Base-by-base conservation (phyloP, 2,888 invertebrate species). In the Melinaea menophilus region DNA sequence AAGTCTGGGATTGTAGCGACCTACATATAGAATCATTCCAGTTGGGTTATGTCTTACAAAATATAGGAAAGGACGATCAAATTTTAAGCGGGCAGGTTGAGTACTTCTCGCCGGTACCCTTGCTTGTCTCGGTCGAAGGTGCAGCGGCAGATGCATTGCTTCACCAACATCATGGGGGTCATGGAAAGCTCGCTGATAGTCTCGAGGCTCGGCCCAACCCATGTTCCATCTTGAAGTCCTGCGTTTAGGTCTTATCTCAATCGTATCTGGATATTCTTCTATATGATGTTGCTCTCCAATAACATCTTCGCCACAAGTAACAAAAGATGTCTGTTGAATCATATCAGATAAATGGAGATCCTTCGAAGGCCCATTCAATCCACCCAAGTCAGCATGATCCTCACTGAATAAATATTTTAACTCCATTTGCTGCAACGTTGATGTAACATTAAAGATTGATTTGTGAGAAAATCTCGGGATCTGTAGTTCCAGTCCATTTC, bases 21-120 rank as follows among this genome's bases (percentile, higher is more conserved):
- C 97, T 91, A 96, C 95, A 80, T 96, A 96, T 59, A 97, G 88
- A 75, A 97, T 95, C 90, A 97, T 93, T 66, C 97, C 97, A n/a
- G 97, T 95, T 1, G 97, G 97, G 84, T 97, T 97, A 84, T 97
- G 97, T 77, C 97, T 92, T 12, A 97, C 95, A 73, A 96, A 95
- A 83, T 95, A 97, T 35, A 97, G 90, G 92, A 97, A 97, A 0
- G 97, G 97, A 77, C 96, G 92, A 75, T 97, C 97, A 79, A 96
- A 95, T 74, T 95, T 94, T 77, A 97, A 90, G 78, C 96, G 91
- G 4, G 95, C 95, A 64, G 90, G 81, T 69, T 90, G 88, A 88
- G 91, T 81, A 58, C 93, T 94, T 63, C 92, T 91, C 58, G 95
- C 94, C 0, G 95, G 95, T 12, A 94, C 84, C 45, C 95, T 91